Percentiles rank a stretch among this genome's conserved stretches.
Conservation (phyloP, 1,140 invertebrate genomes). For the Paraescarpia echinospica region DNA sequence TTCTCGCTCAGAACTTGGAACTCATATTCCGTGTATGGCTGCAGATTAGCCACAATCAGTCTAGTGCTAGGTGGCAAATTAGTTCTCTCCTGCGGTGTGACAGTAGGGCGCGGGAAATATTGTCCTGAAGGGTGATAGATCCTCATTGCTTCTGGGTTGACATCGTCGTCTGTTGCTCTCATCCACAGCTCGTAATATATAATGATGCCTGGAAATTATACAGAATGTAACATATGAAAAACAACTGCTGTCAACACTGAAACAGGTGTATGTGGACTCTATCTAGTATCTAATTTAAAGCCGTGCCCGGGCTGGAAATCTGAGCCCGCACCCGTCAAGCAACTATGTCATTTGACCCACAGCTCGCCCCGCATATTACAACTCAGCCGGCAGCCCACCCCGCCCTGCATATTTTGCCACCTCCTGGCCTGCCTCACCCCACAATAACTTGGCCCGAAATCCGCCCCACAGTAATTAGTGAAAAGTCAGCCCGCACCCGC, state of each 20-base stretch:
- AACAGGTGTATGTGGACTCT: too few relatives aligned
- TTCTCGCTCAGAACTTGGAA: constrained; percentile 55
- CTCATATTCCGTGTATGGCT: constrained; percentile 51
- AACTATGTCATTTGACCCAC: too few relatives aligned
- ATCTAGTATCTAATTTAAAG: too few relatives aligned
- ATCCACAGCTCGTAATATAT: constrained; percentile 57
- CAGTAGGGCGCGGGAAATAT: constrained; percentile 42
- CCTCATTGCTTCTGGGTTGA: constrained; percentile 25
- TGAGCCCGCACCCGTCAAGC: too few relatives aligned
- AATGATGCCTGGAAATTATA: constrained; percentile 45
- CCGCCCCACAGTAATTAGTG: too few relatives aligned
- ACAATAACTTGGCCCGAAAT: too few relatives aligned
- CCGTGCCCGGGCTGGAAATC: too few relatives aligned
- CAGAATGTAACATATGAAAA: neutral
- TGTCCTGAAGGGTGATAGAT: constrained; percentile 52
- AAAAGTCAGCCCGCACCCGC: too few relatives aligned
- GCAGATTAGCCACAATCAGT: constrained; percentile 32
- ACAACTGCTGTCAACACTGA: neutral
- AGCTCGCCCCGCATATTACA: too few relatives aligned
- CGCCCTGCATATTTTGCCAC: too few relatives aligned
- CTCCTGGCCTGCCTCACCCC: too few relatives aligned
- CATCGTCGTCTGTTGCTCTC: constrained; percentile 28
- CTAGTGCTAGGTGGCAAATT: neutral
- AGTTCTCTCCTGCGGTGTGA: neutral
- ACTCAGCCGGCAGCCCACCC: too few relatives aligned